Evolutionary conservation across 2,888 invertebrate genomes (phyloP), one percentile per base, ranked within the genome.

Genomic region (Drosophila dives): DNA sequence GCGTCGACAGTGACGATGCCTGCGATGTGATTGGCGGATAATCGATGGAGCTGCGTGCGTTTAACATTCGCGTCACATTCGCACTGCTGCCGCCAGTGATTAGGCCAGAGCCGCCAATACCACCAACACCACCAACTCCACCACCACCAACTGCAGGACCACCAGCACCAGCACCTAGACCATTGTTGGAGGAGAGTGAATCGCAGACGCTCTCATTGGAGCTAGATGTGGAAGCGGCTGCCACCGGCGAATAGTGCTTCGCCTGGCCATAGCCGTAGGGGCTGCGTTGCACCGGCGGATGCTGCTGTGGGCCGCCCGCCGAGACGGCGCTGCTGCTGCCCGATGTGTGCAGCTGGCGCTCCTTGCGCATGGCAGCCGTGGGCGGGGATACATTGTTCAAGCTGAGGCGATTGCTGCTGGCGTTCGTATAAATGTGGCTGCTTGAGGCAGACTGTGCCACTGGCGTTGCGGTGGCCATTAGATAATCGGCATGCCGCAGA

Each of bases 201-300:
- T 96, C 96, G 76, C 96, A 96, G 55, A 97, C 96, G 1, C 97
- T 97, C 94, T 98, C 97, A 85, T 96, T 96, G 26, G 97, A 97
- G 94, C 97, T 97, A 93, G 97, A 96, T 23, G 96, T 96, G 72
- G 94, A 94, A 29, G 91, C 92, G 34, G 93, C 92, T 56, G 92
- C 91, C 34, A 90, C 88, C 15, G 93, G 89, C 0, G 92, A 88
- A 77, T 92, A 93, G 26, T 92, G 92, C 63, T 92, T 92, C 2
- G 86, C 80, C 74, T 91, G 92, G 26, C 91, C 90, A 70, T 92
- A 93, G 54, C 84, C 85, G 71, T 91, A 83, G 68, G 91, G 91
- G 53, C 91, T 82, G 48, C 91, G 91, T 64, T 91, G 91, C 64
- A 90, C 89, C 29, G 90, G 89, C 58, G 87, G 86, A 80, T 91